Evolutionary conservation across 2,888 invertebrate species (phyloP), one percentile per base, ranked within the genome.

Genomic region (Tachina grossa): DNA sequence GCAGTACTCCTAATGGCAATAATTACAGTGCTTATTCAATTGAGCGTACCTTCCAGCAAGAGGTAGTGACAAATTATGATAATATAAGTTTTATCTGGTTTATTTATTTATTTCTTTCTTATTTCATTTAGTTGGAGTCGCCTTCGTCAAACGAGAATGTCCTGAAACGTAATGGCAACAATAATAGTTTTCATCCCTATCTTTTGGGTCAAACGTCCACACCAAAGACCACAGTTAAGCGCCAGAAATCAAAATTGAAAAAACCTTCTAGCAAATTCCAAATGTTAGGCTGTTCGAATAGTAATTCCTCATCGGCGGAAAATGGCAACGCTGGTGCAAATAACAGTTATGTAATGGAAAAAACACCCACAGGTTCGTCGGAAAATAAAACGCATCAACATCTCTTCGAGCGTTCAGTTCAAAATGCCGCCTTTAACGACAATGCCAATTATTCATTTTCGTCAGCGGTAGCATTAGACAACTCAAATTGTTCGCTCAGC

Each of bases 371-470:
- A 53, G 49, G 53, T 9, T 16, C 74, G 9, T 65, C 78, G 19
- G 83, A 86, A 87, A 88, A 74, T 83, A 87, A 47, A 82, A 78
- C 74, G 61, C 86, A 81, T 49, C 65, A 82, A 19, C 59, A 76
- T 10, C 85, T 65, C 22, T 59, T 66, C 6, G 83, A 83, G 22
- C 77, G 66, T 22, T 83, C 83, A 11, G 71, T 90, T 83, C 88
- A 90, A 59, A 91, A 90, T 86, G 90, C 90, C 68, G 89, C 90
- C 53, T 90, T 91, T 76, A 92, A 91, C 83, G 90, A 91, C 86
- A 90, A 92, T 86, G 90, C 92, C 87, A 90, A 91, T 84, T 92
- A 89, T 84, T 92, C 92, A 14, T 92, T 92, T 85, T 91, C 91
- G 22, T 92, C 91, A 63, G 91, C 91, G 14, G 89, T 88, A 1